A percentile compares a stretch with the other conserved stretches of the same genome.
Evolutionary conservation across 2,888 invertebrate genomes (phyloP).

Genomic region (Pandemis corylana): DNA sequence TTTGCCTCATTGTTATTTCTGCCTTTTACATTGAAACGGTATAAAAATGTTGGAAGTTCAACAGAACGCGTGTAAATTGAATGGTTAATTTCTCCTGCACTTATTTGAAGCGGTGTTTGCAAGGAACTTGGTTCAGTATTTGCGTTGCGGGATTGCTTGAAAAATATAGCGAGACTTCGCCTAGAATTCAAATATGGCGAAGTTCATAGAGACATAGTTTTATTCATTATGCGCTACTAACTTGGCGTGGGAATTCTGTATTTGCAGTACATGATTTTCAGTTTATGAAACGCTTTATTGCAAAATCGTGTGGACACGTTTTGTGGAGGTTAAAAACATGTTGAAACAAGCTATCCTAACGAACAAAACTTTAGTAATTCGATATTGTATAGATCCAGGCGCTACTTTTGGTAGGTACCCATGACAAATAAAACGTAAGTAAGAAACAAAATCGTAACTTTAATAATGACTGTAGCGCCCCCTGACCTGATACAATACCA

Average conservation of each 20-base stretch:
- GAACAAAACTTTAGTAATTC: too few species aligned
- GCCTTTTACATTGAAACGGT: constrained; percentile 2
- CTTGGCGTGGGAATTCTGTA: background rate
- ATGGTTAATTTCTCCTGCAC: constrained; percentile 31
- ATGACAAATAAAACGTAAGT: too few species aligned
- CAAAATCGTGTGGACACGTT: too few species aligned
- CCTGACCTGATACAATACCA: too few species aligned
- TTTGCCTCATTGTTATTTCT: constrained; percentile 15
- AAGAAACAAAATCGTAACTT: too few species aligned
- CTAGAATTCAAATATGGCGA: constrained; percentile 4
- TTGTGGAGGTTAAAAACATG: too few species aligned
- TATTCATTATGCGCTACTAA: background rate
- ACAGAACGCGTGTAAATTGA: constrained; percentile 26
- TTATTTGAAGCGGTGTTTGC: constrained; percentile 16
- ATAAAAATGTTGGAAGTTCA: constrained; percentile 20
- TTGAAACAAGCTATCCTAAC: too few species aligned
- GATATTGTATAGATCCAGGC: too few species aligned
- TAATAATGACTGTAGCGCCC: too few species aligned
- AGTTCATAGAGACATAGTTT: constrained; percentile 12
- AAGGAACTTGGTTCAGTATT: constrained; percentile 31
- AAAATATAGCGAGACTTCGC: constrained; percentile 10
- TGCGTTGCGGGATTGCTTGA: constrained; percentile 21
- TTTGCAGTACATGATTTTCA: background rate
- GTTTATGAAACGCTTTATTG: too few species aligned
- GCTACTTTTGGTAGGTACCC: too few species aligned